Evolutionary conservation across 2,888 invertebrate genomes (phyloP).

Genomic region (Notocelia uddmanniana): DNA sequence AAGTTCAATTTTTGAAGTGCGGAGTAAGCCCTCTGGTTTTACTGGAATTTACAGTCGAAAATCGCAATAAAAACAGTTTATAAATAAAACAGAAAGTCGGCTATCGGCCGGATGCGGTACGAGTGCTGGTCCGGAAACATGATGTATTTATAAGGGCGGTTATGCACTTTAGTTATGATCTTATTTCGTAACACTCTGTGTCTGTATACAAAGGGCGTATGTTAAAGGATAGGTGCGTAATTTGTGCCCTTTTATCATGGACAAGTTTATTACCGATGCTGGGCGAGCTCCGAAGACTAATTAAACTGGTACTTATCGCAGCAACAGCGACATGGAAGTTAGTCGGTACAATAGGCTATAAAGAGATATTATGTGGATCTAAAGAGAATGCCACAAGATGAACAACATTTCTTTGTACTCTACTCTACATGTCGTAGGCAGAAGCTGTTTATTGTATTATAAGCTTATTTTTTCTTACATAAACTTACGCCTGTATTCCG

Average conservation of each 20-base stretch:
- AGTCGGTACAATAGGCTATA: neutral
- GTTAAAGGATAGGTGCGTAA: neutral
- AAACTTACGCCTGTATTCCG: no score
- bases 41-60: slow-evolving; percentile 11
- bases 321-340: neutral
- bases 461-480: no score
- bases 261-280: neutral
- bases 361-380: no score
- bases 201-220: neutral
- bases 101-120: slow-evolving; percentile 19
- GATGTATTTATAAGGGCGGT: neutral
- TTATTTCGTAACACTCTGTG: neutral
- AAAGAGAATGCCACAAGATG: no score
- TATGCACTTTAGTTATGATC: neutral
- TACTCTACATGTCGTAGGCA: neutral
- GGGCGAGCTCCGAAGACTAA: slow-evolving; percentile 7
- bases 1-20: no score
- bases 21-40: no score
- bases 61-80: slow-evolving; percentile 11
- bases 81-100: slow-evolving; percentile 27
- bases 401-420: no score
- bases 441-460: no score
- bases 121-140: slow-evolving; percentile 21
- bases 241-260: neutral
- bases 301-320: slow-evolving; percentile 18